Evolutionary conservation across 2,113 vertebrate genomes (phyloP), one percentile per base, ranked within the genome.

Genomic region (Prolemur simus): DNA sequence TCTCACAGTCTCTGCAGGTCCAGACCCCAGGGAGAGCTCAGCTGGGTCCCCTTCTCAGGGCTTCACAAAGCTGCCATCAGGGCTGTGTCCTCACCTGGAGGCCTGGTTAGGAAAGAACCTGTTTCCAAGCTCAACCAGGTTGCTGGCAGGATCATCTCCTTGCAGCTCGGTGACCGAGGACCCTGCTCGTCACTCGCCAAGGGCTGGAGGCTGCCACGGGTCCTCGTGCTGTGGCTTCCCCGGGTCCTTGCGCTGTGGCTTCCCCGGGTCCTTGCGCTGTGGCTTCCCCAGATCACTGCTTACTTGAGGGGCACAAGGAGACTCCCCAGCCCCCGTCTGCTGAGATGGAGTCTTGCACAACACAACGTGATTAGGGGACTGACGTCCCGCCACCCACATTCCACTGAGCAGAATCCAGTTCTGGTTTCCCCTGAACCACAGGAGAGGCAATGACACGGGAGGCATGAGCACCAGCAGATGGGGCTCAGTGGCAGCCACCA

Each of bases 221-320:
- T 21, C 64, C 49, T 1, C 3, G 39, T 56, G 9, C 18, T 0
- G 7, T 2, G 56, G 47, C 56, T 82, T 66, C 89, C 87, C 83
- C 37, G 5, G 17, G 12, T 21, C 64, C 49, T 1, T 3, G 39
- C 66, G 9, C 18, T 0, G 7, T 2, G 49, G 42, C 20, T 69
- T 29, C 27, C 9, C 1, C 27, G 5, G 17, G 12, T 21, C 64
- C 49, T 1, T 3, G 39, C 66, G 9, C 18, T 0, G 7, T 2
- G 56, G 47, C 56, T 82, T 66, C 89, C 87, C 83, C 37, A 63
- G 21, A 4, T 14, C 23, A 21, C 60, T 6, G 1, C n/a, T 34
- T 20, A 11, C 42, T 29, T 89, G 20, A 54, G 9, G 11, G 60
- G 6, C 39, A 56, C 27, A 58, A 4, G 34, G 42, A 18, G 25